Percentiles rank a stretch among this genome's conserved stretches.
phyloP scores from a whole-genome alignment of 1,140 invertebrate species.

The Hydropsyche tenuis region DNA sequence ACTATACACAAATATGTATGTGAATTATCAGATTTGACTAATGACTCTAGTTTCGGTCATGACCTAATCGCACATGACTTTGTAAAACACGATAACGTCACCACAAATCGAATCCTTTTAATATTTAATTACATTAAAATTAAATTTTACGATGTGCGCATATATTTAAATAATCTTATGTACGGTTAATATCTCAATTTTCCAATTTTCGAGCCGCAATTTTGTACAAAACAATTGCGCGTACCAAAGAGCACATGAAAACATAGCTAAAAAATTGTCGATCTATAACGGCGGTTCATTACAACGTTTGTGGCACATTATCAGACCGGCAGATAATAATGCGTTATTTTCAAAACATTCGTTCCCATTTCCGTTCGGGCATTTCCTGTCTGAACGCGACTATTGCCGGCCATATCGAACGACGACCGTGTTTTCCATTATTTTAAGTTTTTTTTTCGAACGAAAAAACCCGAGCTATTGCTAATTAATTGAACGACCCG shows the following conservation, averaged over 20 bases:
- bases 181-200: no score
- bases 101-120: no score
- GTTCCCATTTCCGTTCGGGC: conserved; percentile 32
- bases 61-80: no score
- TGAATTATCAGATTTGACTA: no score
- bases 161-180: no score
- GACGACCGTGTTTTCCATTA: conserved; percentile 14
- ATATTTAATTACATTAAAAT: no score
- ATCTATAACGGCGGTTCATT: conserved; percentile 28
- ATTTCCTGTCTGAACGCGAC: conserved; percentile 25
- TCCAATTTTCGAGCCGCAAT: no score
- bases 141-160: no score
- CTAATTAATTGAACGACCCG: conserved; percentile 9
- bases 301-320: conserved; percentile 35
- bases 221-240: no score
- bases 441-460: conserved; percentile 5
- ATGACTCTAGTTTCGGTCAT: no score
- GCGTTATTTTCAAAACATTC: conserved; percentile 36
- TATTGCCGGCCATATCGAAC: conserved; percentile 18
- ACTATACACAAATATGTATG: no score
- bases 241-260: not conserved
- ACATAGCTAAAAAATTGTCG: not conserved
- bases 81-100: no score
- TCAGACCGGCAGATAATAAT: conserved; percentile 36
- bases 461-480: not conserved